phyloP scores from a whole-genome alignment of 2,113 vertebrate genomes.

The Conger conger region DNA sequence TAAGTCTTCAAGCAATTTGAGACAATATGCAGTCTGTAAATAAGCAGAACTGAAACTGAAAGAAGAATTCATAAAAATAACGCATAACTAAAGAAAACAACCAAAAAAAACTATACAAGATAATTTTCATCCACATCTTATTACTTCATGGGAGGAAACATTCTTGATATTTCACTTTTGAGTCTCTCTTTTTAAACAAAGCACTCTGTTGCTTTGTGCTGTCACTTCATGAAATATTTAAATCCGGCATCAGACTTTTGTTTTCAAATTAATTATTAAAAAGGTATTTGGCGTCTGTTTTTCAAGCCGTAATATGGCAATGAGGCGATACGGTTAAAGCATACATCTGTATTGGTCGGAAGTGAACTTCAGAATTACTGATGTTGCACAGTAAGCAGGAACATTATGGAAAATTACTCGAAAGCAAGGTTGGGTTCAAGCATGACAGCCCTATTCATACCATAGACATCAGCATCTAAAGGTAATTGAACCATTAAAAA shows the following conservation, averaged over 20 bases:
- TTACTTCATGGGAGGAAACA: not conserved
- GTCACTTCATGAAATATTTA: constrained; percentile 9
- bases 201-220: constrained; percentile 6
- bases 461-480: not conserved
- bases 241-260: constrained; percentile 9
- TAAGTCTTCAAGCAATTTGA: not conserved
- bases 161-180: not conserved
- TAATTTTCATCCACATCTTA: not conserved
- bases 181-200: not conserved
- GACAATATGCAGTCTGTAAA: not conserved
- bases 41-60: not conserved
- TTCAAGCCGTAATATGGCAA: not conserved
- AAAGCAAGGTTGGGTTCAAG: not conserved
- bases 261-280: constrained; percentile 12
- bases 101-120: not conserved
- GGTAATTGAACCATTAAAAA: not conserved
- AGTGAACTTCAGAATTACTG: not conserved
- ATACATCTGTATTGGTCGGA: not conserved
- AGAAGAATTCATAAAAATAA: not conserved
- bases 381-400: not conserved
- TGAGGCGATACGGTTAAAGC: not conserved
- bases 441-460: not conserved
- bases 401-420: not conserved
- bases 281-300: constrained; percentile 3
- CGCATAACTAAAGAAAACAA: not conserved